These are phyloP conservation scores for Harpagus bidentatus DNA, from an alignment of 2,113 vertebrate species.

Conservation along the genomic window DNA sequence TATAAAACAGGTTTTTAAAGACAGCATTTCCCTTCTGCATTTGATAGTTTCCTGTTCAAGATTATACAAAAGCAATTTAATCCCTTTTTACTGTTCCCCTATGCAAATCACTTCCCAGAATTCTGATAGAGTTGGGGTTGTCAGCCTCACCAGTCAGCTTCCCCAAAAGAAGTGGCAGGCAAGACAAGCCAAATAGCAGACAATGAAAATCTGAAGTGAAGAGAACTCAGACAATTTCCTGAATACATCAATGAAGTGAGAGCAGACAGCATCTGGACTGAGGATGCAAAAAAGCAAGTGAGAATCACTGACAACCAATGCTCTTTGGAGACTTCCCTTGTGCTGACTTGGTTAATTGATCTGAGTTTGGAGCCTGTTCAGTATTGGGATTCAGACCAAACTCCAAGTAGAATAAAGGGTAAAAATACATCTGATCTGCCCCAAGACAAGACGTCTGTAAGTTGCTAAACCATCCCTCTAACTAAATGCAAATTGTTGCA, in stretches of 20 bases:
- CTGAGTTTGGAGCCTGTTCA: neutral
- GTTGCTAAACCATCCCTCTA: neutral
- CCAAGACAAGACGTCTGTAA: neutral
- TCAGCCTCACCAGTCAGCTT: neutral
- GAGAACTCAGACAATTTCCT: neutral
- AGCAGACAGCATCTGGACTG: neutral
- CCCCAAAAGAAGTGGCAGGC: neutral
- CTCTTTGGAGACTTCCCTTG: neutral
- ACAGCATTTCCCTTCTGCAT: neutral
- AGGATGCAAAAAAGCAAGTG: neutral
- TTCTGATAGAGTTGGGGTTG: neutral
- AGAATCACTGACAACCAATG: neutral
- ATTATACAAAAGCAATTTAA: neutral
- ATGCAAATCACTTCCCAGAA: neutral
- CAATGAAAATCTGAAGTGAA: neutral
- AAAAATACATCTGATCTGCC: neutral
- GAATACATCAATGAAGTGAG: neutral
- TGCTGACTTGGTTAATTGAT: neutral
- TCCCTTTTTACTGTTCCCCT: neutral
- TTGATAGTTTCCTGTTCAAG: neutral
- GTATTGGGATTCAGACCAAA: neutral
- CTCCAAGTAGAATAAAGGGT: neutral
- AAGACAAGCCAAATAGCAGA: neutral
- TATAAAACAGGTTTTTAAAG: neutral
- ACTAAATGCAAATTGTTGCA: neutral